phyloP scores from a whole-genome alignment of 2,797 vertebrate genomes.

The Parambassis ranga region DNA sequence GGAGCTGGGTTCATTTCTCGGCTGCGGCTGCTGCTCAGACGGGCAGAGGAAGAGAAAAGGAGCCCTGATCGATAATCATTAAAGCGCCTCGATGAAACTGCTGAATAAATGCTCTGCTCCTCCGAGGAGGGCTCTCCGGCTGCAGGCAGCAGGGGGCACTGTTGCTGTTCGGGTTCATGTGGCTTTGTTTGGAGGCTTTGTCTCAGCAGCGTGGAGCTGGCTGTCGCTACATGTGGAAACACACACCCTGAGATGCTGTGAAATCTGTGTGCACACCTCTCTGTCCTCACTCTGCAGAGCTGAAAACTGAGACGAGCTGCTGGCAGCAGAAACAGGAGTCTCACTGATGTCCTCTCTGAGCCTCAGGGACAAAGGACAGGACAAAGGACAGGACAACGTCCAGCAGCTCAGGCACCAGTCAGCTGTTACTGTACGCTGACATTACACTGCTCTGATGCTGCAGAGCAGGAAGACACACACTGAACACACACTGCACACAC shows the following conservation, averaged over 20 bases:
- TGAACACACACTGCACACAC: too few relatives aligned
- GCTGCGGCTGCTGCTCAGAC: conserved; percentile 13
- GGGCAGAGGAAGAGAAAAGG: neutral
- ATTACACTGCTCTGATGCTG: too few relatives aligned
- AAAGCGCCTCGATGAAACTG: conserved; percentile 1
- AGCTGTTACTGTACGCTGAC: too few relatives aligned
- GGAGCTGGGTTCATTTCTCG: conserved; percentile 51
- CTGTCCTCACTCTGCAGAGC: conserved; percentile 1
- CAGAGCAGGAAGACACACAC: too few relatives aligned
- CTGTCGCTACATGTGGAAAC: neutral
- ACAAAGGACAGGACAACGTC: too few relatives aligned
- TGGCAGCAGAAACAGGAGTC: conserved; percentile 8
- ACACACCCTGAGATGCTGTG: neutral
- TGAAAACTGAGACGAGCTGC: conserved; percentile 4
- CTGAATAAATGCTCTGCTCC: conserved; percentile 9
- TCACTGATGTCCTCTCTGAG: too few relatives aligned
- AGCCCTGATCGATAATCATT: conserved; percentile 25
- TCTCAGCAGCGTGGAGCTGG: neutral
- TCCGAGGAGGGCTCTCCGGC: neutral
- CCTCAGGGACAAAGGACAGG: too few relatives aligned
- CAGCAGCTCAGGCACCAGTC: too few relatives aligned
- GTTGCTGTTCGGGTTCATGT: conserved; percentile 47
- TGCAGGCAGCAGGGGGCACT: conserved; percentile 65
- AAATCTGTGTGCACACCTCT: conserved; percentile 20
- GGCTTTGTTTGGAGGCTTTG: neutral